These are phyloP conservation scores for Bos javanicus DNA, from an alignment of 2,113 vertebrate species.

Conservation along the genomic window DNA sequence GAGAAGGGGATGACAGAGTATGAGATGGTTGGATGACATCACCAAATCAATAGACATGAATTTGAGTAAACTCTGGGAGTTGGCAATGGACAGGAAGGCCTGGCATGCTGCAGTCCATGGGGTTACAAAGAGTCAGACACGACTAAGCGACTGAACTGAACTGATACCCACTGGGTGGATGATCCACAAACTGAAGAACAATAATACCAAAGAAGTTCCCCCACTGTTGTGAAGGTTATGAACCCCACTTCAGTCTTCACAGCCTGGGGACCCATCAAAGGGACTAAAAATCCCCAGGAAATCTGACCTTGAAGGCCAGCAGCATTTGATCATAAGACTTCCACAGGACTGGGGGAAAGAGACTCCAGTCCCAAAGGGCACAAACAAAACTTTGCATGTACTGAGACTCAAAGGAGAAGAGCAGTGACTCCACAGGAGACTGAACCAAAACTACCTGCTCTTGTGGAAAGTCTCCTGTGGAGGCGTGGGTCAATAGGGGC, in stretches of 20 bases:
- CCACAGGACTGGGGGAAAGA: no score
- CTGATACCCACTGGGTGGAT: no score
- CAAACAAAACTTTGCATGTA: no score
- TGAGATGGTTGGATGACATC: not conserved
- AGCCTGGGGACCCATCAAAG: no score
- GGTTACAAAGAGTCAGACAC: rapidly evolving
- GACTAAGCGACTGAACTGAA: not conserved
- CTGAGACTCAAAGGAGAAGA: not conserved
- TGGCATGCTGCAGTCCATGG: not conserved
- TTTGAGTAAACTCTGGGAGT: not conserved
- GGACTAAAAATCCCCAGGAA: no score
- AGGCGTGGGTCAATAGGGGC: not conserved
- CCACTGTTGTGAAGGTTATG: no score
- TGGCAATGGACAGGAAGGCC: not conserved
- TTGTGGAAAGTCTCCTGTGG: not conserved
- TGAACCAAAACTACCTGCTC: not conserved
- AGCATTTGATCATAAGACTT: no score
- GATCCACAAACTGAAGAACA: no score
- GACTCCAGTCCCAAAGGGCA: no score
- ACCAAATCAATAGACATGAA: not conserved
- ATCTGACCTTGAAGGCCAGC: no score
- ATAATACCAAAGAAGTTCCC: no score
- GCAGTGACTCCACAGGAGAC: not conserved
- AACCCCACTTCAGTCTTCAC: no score
- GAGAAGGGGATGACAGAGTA: not conserved